Conservation (phyloP, 2,113 vertebrate genomes). For the Nerophis lumbriciformis region DNA sequence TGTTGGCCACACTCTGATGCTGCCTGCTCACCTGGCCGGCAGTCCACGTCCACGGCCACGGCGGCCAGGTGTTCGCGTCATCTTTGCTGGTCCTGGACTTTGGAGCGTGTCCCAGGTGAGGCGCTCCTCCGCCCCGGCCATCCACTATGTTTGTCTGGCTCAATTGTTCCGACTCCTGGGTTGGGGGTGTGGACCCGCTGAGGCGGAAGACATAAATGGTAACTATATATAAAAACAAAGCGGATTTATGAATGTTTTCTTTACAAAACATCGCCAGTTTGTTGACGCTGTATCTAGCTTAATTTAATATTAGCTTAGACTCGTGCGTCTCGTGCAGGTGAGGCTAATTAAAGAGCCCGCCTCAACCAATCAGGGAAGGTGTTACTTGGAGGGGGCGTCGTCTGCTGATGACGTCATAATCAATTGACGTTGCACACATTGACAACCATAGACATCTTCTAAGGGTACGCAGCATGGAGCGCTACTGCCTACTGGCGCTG, state of each 20-base stretch:
- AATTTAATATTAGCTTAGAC: background rate
- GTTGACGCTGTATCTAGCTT: conserved; percentile 6
- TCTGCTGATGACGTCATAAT: background rate
- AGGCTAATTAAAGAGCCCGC: conserved; percentile 15
- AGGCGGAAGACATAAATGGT: conserved; percentile 8
- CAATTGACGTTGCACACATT: background rate
- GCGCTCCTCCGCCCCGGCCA: no score
- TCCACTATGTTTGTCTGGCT: no score
- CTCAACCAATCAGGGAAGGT: conserved; percentile 33
- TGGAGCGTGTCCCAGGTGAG: background rate
- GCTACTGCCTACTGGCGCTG: no score
- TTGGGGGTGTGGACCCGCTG: conserved; percentile 24
- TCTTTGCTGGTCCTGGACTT: no score
- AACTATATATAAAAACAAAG: conserved; percentile 29
- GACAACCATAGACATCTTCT: no score
- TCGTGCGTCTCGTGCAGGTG: background rate
- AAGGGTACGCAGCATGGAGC: no score
- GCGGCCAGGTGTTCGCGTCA: background rate
- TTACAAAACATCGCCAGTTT: conserved; percentile 55
- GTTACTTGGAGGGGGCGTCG: background rate
- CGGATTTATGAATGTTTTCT: conserved; percentile 9
- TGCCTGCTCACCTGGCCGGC: conserved; percentile 9
- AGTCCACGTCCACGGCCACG: conserved; percentile 11
- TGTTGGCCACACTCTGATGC: background rate
- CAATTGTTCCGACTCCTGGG: background rate